phyloP scores from a whole-genome alignment of 2,113 vertebrate genomes.

The Junco hyemalis region DNA sequence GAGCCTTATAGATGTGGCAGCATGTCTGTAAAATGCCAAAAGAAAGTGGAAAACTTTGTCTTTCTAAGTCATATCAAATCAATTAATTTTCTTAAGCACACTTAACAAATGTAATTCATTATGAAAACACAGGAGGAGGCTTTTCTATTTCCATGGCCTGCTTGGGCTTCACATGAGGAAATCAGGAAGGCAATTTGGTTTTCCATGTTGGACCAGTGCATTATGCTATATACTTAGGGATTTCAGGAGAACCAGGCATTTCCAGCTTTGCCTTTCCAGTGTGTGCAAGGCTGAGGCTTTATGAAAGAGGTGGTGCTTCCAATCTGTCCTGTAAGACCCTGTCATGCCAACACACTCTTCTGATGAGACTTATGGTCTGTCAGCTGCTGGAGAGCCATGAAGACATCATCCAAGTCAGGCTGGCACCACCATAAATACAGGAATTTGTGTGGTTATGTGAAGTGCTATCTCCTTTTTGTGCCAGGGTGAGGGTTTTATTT shows the following conservation, averaged over 20 bases:
- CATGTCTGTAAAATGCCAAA: background rate
- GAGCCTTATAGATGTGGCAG: background rate
- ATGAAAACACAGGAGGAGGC: background rate
- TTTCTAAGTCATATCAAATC: background rate
- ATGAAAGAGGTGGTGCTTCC: background rate
- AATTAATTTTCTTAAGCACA: slow-evolving; percentile 3
- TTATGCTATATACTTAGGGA: background rate
- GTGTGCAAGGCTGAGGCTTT: background rate
- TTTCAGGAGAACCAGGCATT: background rate
- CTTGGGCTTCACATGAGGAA: background rate
- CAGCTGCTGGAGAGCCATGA: background rate
- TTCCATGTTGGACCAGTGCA: background rate
- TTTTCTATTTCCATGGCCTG: background rate
- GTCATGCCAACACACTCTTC: background rate
- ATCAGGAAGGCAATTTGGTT: background rate
- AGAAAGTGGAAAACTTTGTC: background rate
- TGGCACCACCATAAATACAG: background rate
- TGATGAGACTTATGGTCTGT: background rate
- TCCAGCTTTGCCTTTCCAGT: background rate
- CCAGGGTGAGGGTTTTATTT: background rate
- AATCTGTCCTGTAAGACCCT: background rate
- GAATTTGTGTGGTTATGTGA: background rate
- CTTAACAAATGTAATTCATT: slow-evolving; percentile 1
- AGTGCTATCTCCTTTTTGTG: background rate
- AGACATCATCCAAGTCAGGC: background rate